Evolutionary conservation across 2,888 invertebrate genomes (phyloP), one percentile per base, ranked within the genome.

Genomic region (Bombylius major): DNA sequence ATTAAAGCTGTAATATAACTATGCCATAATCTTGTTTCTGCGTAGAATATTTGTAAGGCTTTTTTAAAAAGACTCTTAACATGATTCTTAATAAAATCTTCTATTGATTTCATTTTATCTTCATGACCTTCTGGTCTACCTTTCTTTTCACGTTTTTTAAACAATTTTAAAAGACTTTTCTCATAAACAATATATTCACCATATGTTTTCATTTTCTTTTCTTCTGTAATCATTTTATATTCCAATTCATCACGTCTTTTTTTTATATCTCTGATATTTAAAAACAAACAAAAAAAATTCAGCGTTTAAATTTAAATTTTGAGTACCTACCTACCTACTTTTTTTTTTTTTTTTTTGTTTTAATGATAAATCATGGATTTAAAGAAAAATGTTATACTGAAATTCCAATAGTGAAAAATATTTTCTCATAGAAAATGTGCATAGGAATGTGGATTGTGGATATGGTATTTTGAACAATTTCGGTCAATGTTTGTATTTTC

Each of bases 1-100:
- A 65, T 86, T 86, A 69, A 90, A 93, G 23, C 3, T 65, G 86
- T 85, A 53, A 92, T 83, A 65, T 86, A 87, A 48, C 85, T 83
- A 64, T 87, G 77, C 82, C 87, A 89, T 55, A 91, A 76, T 61
- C 83, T 79, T 46, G 85, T 72, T 66, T 91, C 87, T 65, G 83
- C 79, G 64, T 85, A 81, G 66, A 85, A 90, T 60, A 82, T 77
- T 42, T 77, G 76, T 55, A 86, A 77, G 31, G 83, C 82, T 63
- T 82, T 83, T 67, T 82, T 84, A 67, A 87, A 92, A 32, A 92
- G 71, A 65, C 78, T 80, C 65, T 86, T 84, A 11, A 92, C 79
- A 60, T 87, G 79, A 33, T 11, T 11, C 6, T 32, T 32, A 12
- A 48, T 32, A 4, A 12, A 33, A 9, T 32, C 11, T 48, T 48